Percentiles rank a stretch among this genome's conserved stretches.
Evolutionary conservation across 2,113 vertebrate genomes (phyloP).

Genomic region (Peucedramus taeniatus): DNA sequence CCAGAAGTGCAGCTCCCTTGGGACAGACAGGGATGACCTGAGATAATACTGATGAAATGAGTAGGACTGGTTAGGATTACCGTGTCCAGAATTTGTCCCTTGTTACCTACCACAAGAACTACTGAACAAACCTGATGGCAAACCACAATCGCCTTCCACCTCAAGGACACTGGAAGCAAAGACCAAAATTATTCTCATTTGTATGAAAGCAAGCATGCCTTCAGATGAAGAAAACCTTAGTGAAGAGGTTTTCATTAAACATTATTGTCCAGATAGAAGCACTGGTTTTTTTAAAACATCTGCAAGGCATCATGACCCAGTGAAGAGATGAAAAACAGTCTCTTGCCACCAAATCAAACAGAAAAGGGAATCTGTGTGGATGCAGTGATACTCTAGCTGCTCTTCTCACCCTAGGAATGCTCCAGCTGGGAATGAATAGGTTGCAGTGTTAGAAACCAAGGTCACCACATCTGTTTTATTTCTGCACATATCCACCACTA

Average conservation of each 20-base stretch:
- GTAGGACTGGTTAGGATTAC: background rate
- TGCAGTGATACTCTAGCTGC: background rate
- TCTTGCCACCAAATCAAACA: background rate
- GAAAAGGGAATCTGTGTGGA: background rate
- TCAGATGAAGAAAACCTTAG: background rate
- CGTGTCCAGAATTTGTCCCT: accelerated
- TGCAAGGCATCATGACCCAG: background rate
- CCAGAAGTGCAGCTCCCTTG: background rate
- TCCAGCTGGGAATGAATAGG: background rate
- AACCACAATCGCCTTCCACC: background rate
- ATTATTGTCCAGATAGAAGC: background rate
- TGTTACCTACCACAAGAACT: background rate
- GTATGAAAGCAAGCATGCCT: background rate
- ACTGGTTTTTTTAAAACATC: background rate
- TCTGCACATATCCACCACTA: background rate
- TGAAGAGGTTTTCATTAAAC: background rate
- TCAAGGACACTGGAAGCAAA: background rate
- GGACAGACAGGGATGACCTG: background rate
- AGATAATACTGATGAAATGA: accelerated
- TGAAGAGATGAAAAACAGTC: background rate
- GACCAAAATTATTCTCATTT: background rate
- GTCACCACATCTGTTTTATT: accelerated
- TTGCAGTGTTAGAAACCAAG: accelerated
- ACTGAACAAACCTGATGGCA: background rate
- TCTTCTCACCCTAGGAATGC: background rate